phyloP scores from a whole-genome alignment of 1,140 invertebrate species.

The Drosophila watanabei region DNA sequence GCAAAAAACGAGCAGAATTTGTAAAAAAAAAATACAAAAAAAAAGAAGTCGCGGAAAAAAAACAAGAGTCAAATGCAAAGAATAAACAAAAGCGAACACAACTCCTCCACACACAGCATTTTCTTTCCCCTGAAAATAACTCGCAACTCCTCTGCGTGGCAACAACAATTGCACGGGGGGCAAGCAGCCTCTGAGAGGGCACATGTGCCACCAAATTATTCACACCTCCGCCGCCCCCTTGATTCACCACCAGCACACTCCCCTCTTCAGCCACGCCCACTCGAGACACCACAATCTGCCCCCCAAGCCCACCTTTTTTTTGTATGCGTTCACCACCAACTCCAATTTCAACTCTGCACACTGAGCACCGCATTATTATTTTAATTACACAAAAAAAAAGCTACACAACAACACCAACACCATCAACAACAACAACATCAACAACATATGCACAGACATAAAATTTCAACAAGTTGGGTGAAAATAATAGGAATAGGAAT shows the following conservation, averaged over 20 bases:
- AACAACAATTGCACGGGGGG: conserved; percentile 44
- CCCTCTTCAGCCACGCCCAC: conserved; percentile 54
- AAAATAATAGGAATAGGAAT: conserved; percentile 8
- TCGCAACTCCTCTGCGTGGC: conserved; percentile 25
- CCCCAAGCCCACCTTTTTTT: neutral
- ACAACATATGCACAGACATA: conserved; percentile 25
- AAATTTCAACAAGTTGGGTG: conserved; percentile 3
- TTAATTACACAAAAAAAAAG: conserved; percentile 73
- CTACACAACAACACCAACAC: neutral
- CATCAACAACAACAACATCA: conserved; percentile 8
- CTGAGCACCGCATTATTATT: conserved; percentile 71
- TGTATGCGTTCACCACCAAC: conserved; percentile 11
- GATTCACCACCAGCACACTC: neutral
- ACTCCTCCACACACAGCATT: neutral
- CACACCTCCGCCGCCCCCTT: conserved; percentile 52
- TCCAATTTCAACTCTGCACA: conserved; percentile 46
- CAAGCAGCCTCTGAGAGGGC: conserved; percentile 30
- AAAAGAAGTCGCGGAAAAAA: conserved; percentile 29
- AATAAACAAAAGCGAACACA: conserved; percentile 51
- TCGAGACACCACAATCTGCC: conserved; percentile 54
- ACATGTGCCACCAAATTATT: conserved; percentile 77
- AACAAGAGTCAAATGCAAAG: conserved; percentile 48
- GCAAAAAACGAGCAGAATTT: conserved; percentile 42
- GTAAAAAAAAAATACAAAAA: neutral
- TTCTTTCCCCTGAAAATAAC: neutral